Percentiles rank a stretch among this genome's conserved stretches.
Evolutionary conservation across 2,888 invertebrate genomes (phyloP).

Genomic region (Sepiola atlantica): DNA sequence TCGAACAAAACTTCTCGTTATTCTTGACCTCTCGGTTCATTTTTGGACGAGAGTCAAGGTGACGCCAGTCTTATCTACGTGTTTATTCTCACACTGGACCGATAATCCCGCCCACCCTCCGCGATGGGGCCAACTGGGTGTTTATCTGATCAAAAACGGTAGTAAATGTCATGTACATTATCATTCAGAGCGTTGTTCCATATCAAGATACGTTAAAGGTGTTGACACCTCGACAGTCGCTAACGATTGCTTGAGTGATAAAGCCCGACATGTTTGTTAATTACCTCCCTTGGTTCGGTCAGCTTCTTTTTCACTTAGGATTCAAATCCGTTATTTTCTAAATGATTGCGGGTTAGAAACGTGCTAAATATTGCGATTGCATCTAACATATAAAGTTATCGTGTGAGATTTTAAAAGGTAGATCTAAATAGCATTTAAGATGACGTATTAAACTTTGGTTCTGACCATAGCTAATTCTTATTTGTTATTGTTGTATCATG

Average conservation of each 20-base stretch:
- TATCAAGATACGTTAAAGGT: neutral
- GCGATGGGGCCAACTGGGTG: neutral
- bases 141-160: neutral
- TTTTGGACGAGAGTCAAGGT: neutral
- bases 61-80: neutral
- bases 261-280: neutral
- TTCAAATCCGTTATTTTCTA: neutral
- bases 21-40: neutral
- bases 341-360: too few species aligned
- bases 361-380: too few species aligned
- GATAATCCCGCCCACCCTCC: neutral
- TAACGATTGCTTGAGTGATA: neutral
- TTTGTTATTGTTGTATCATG: too few species aligned
- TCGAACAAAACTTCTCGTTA: neutral
- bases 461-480: too few species aligned
- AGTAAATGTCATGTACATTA: slow-evolving; percentile 32
- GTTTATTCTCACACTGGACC: neutral
- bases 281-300: neutral
- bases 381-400: too few species aligned
- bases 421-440: too few species aligned
- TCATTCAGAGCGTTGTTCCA: neutral
- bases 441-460: too few species aligned
- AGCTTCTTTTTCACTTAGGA: neutral
- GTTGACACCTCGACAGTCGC: neutral
- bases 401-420: too few species aligned